Evolutionary conservation across 2,797 vertebrate genomes (phyloP).

Genomic region (Buceros bicornis): DNA sequence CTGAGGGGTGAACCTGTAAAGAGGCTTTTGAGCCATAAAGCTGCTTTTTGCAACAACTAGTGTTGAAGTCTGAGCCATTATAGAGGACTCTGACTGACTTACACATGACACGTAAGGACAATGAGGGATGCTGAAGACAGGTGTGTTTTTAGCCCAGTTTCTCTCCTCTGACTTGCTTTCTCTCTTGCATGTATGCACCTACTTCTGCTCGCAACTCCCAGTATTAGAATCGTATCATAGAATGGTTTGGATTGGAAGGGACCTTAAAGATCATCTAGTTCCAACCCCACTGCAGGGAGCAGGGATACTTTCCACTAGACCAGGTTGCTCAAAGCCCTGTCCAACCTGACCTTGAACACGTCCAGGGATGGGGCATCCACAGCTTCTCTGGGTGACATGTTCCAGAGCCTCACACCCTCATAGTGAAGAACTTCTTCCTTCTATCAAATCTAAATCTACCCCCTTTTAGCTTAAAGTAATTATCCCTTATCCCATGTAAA

Average conservation of each 20-base stretch:
- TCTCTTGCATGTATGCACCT: rapidly evolving
- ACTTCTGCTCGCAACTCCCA: background rate
- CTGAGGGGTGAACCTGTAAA: background rate
- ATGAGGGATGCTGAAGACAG: background rate
- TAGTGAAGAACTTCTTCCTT: background rate
- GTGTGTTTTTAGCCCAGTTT: background rate
- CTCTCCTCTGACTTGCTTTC: background rate
- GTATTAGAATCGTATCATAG: background rate
- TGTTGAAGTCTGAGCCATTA: background rate
- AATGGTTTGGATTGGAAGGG: background rate
- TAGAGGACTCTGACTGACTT: background rate
- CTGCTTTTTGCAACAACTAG: background rate
- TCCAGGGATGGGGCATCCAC: background rate
- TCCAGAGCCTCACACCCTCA: background rate
- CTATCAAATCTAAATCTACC: background rate
- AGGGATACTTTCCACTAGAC: background rate
- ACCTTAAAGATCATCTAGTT: background rate
- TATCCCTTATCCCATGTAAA: background rate
- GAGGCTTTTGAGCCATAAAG: background rate
- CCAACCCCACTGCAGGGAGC: background rate
- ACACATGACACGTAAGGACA: background rate
- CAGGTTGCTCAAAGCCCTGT: background rate
- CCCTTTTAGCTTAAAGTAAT: background rate
- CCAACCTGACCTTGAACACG: background rate
- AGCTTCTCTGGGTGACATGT: background rate